A percentile compares a stretch with the other conserved stretches of the same genome.
Evolutionary conservation across 2,797 vertebrate genomes (phyloP).

Genomic region (Acrocephalus scirpaceus): DNA sequence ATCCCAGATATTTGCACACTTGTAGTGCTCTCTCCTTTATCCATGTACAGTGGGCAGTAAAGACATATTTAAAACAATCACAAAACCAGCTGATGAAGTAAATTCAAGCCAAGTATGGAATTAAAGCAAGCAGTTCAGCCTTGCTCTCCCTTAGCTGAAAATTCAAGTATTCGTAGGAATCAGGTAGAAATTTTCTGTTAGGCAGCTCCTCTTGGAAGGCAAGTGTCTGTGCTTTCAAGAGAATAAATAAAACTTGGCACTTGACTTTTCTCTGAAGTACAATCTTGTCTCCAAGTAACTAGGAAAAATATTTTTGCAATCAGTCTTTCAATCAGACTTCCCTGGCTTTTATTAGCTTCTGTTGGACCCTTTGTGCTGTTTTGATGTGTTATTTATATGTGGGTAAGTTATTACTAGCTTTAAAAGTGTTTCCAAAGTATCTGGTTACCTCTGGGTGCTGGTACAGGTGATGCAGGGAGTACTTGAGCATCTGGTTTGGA

Average conservation of each 20-base stretch:
- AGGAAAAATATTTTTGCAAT: neutral
- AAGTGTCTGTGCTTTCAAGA: neutral
- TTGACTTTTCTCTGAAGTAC: constrained; percentile 45
- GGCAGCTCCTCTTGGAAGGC: neutral
- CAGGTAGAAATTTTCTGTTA: neutral
- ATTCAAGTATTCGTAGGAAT: neutral
- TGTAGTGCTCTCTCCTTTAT: rapidly evolving
- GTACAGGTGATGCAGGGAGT: constrained; percentile 39
- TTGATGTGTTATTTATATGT: constrained; percentile 53
- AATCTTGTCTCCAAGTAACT: neutral
- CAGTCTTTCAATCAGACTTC: constrained; percentile 3
- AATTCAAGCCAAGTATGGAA: neutral
- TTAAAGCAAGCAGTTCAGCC: neutral
- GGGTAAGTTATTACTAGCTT: constrained; percentile 76
- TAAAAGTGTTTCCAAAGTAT: constrained; percentile 80
- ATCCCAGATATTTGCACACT: neutral
- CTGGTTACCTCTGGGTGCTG: constrained; percentile 69
- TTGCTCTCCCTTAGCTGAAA: neutral
- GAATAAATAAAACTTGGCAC: neutral
- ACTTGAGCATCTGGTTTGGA: neutral
- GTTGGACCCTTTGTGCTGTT: constrained; percentile 23
- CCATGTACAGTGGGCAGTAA: neutral
- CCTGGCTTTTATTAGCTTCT: constrained; percentile 2
- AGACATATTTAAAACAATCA: neutral
- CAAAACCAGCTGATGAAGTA: neutral